Evolutionary conservation across 1,140 invertebrate species (phyloP).

Genomic region (Acromyrmex heyeri): DNA sequence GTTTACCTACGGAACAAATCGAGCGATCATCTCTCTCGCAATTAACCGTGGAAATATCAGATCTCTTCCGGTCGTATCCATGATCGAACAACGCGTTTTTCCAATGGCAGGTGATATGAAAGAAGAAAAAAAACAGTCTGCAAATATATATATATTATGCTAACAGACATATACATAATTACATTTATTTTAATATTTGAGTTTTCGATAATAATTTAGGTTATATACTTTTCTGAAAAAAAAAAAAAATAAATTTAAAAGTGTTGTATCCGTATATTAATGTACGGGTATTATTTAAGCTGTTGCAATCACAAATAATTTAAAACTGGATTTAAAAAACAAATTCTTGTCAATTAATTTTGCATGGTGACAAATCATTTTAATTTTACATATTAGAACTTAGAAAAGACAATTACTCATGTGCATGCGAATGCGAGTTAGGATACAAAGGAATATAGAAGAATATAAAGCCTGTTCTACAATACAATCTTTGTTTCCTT

Average conservation of each 20-base stretch:
- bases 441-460: too few relatives aligned
- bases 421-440: neutral
- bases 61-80: neutral
- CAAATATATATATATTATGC: neutral
- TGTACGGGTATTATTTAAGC: neutral
- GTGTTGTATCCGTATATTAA: neutral
- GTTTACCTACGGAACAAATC: slow-evolving; percentile 55
- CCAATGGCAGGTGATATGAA: neutral
- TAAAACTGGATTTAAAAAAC: neutral
- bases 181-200: neutral
- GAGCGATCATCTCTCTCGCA: slow-evolving; percentile 10
- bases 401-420: neutral
- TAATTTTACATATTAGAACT: neutral
- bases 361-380: neutral
- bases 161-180: neutral
- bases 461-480: neutral
- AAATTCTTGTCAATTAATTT: neutral
- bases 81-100: slow-evolving; percentile 1
- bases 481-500: too few relatives aligned
- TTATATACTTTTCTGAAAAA: neutral
- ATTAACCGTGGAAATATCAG: slow-evolving; percentile 49
- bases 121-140: neutral
- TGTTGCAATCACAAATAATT: neutral
- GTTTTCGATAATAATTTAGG: neutral
- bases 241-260: neutral